Evolutionary conservation across 2,888 invertebrate species (phyloP).

Genomic region (Macrosoma leucophasiata): DNA sequence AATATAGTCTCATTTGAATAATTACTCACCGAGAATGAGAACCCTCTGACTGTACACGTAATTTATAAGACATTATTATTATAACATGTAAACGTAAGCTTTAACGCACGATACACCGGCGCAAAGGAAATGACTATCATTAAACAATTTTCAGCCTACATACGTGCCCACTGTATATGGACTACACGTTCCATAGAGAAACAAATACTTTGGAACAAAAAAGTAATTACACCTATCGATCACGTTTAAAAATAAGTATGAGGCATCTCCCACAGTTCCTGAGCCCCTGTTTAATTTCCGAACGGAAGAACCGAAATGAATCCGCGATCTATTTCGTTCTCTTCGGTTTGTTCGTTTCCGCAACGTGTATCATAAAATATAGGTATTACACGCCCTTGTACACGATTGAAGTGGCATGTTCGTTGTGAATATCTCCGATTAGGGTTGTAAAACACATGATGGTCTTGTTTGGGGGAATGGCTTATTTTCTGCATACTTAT

Average conservation of each 20-base stretch:
- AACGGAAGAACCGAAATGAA: not conserved
- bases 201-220: conserved; percentile 43
- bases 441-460: no score
- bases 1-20: no score
- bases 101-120: conserved; percentile 13
- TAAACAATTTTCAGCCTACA: conserved; percentile 35
- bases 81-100: conserved; percentile 8
- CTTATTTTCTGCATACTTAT: no score
- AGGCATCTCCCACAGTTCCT: conserved; percentile 53
- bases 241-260: conserved; percentile 43
- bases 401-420: conserved; percentile 34
- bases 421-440: conserved; percentile 43
- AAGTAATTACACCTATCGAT: conserved; percentile 47
- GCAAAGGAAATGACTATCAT: conserved; percentile 41
- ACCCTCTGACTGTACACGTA: conserved; percentile 12
- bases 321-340: not conserved
- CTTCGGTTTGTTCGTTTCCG: conserved; percentile 35
- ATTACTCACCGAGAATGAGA: no score
- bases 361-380: conserved; percentile 31
- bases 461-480: no score
- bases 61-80: no score
- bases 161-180: conserved; percentile 39
- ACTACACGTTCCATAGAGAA: conserved; percentile 34
- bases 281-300: not conserved
- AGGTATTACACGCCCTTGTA: conserved; percentile 26